Conservation (phyloP, 2,888 invertebrate genomes). For the Apocheima hispidaria region DNA sequence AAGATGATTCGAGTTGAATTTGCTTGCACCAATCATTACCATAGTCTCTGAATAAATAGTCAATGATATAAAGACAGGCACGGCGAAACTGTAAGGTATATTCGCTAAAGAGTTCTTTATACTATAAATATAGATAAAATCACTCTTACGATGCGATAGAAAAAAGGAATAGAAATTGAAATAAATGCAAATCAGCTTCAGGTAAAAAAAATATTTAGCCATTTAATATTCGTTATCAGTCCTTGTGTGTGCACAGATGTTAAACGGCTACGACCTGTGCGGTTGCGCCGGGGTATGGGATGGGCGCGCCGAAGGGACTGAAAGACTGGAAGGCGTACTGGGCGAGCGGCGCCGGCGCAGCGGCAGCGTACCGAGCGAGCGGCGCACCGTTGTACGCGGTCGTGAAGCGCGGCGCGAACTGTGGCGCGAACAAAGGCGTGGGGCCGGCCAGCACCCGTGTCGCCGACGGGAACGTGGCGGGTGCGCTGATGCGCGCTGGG, state of each 20-base stretch:
- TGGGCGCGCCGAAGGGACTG: constrained; percentile 1
- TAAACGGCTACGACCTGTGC: constrained; percentile 67
- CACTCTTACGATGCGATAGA: too few species aligned
- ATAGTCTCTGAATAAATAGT: too few species aligned
- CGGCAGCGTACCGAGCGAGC: constrained; percentile 38
- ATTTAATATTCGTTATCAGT: constrained; percentile 60
- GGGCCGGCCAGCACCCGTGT: constrained; percentile 32
- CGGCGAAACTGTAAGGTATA: too few species aligned
- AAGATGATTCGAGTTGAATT: too few species aligned
- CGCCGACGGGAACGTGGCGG: background rate
- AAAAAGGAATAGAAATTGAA: background rate
- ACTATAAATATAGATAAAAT: too few species aligned
- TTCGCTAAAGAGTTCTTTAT: too few species aligned
- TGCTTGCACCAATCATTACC: too few species aligned
- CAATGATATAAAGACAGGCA: too few species aligned
- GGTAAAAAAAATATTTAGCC: constrained; percentile 61
- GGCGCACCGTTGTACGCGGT: background rate
- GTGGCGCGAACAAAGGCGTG: background rate
- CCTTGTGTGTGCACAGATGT: constrained; percentile 46
- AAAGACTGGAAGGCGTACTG: constrained; percentile 14
- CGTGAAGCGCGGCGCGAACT: background rate
- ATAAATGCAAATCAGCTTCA: constrained; percentile 27
- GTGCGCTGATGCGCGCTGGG: constrained; percentile 46
- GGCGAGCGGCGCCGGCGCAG: constrained; percentile 36
- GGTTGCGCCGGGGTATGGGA: constrained; percentile 42